Conservation (phyloP, 2,797 vertebrate species). For the Pogoniulus pusillus region DNA sequence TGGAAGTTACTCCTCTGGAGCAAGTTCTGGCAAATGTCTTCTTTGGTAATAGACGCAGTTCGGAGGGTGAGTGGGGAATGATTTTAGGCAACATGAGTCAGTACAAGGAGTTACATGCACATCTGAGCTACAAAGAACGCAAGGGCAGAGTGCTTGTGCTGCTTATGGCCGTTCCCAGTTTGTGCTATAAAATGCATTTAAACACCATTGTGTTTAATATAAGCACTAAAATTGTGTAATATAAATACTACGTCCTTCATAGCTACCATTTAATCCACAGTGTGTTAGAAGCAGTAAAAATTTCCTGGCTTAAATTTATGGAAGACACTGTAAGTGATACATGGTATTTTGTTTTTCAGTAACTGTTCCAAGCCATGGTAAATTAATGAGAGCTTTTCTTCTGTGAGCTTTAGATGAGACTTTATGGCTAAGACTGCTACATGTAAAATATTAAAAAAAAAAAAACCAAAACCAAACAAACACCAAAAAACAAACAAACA, state of each 20-base stretch:
- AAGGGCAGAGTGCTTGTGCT: neutral
- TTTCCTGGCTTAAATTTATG: neutral
- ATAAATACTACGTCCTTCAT: neutral
- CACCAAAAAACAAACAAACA: neutral
- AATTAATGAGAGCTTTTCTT: neutral
- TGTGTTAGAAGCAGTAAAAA: neutral
- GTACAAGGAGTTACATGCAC: neutral
- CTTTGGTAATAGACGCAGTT: neutral
- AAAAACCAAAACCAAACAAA: too few species aligned
- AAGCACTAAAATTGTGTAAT: neutral
- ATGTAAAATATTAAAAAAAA: too few species aligned
- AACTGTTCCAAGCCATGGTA: neutral
- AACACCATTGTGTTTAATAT: neutral
- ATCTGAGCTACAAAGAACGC: accelerated
- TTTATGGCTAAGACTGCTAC: neutral
- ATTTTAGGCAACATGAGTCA: neutral
- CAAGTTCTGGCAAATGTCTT: neutral
- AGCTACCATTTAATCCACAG: neutral
- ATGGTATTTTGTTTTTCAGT: neutral
- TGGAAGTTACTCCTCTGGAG: neutral
- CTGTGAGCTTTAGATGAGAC: neutral
- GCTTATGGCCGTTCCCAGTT: neutral
- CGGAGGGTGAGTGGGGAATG: neutral
- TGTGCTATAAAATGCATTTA: neutral
- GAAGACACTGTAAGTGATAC: neutral